These are phyloP conservation scores for Casuarius casuarius DNA, from an alignment of 2,113 vertebrate genomes.

Conservation along the genomic window DNA sequence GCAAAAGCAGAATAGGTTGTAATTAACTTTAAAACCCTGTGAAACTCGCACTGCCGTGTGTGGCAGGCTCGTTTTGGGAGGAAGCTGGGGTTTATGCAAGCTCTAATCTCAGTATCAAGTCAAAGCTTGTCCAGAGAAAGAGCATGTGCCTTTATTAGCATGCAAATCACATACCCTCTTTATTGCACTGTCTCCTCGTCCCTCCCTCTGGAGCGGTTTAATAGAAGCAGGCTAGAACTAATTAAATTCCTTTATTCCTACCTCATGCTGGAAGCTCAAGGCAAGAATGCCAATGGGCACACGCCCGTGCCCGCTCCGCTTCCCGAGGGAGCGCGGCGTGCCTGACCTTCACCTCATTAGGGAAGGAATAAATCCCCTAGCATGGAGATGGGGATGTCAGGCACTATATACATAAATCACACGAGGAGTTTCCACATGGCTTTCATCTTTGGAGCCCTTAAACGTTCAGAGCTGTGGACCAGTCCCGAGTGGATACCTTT, in stretches of 20 bases:
- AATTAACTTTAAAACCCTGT: neutral
- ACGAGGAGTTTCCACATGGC: slow-evolving; percentile 17
- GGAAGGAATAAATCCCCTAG: slow-evolving; percentile 42
- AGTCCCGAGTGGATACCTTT: neutral
- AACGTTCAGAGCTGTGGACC: slow-evolving; percentile 1
- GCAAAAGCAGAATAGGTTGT: neutral
- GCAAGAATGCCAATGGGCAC: slow-evolving; percentile 51
- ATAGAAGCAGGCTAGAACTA: slow-evolving; percentile 26
- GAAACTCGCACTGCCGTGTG: neutral
- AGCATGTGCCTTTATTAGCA: slow-evolving; percentile 24
- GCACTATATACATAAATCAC: neutral
- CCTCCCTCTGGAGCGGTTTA: slow-evolving; percentile 15
- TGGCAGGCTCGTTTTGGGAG: neutral
- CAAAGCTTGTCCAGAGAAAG: slow-evolving; percentile 47
- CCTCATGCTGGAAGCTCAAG: slow-evolving; percentile 39
- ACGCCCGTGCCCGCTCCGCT: slow-evolving; percentile 3
- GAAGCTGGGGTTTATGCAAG: neutral
- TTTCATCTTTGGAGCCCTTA: slow-evolving; percentile 40
- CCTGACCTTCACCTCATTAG: slow-evolving; percentile 41
- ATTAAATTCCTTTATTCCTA: slow-evolving; percentile 64
- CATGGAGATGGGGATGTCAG: slow-evolving; percentile 31
- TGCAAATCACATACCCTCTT: slow-evolving; percentile 46
- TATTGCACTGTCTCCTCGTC: slow-evolving; percentile 31
- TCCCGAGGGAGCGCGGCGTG: neutral
- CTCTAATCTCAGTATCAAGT: slow-evolving; percentile 24